Evolutionary conservation across 2,888 invertebrate species (phyloP).

Genomic region (Carpatolechia fugitivella): DNA sequence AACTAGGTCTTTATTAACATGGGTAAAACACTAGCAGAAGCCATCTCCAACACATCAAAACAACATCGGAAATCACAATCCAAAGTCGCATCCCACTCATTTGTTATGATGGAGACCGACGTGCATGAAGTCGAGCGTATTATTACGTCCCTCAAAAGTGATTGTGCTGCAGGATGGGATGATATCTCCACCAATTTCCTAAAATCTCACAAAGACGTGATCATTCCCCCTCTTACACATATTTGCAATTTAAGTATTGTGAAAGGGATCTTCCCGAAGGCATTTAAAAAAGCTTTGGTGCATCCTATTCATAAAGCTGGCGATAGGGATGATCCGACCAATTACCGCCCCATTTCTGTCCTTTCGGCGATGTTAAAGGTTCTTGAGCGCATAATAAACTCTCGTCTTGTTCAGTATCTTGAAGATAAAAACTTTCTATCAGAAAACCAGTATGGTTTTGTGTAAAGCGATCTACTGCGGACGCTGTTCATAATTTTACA

Average conservation of each 20-base stretch:
- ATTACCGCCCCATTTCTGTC: not conserved
- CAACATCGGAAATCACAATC: too few relatives aligned
- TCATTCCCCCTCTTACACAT: not conserved
- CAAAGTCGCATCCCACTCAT: not conserved
- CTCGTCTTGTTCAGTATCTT: not conserved
- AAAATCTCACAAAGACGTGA: not conserved
- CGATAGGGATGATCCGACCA: not conserved
- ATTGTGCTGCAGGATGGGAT: not conserved
- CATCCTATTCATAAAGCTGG: not conserved
- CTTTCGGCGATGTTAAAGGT: not conserved
- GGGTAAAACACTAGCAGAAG: not conserved
- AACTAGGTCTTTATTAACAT: not conserved
- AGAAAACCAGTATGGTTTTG: not conserved
- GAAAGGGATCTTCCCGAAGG: not conserved
- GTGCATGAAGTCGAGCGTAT: not conserved
- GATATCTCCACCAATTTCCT: not conserved
- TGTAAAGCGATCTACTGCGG: not conserved
- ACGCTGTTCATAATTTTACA: not conserved
- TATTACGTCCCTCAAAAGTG: not conserved
- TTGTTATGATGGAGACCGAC: conserved; percentile 3
- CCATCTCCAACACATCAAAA: not conserved
- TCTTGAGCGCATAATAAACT: not conserved
- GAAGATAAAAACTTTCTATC: not conserved
- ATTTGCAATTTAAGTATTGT: not conserved
- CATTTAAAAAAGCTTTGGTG: not conserved